Evolutionary conservation across 2,113 vertebrate species (phyloP), one percentile per base, ranked within the genome.

Genomic region (Beaufortia kweichowensis): DNA sequence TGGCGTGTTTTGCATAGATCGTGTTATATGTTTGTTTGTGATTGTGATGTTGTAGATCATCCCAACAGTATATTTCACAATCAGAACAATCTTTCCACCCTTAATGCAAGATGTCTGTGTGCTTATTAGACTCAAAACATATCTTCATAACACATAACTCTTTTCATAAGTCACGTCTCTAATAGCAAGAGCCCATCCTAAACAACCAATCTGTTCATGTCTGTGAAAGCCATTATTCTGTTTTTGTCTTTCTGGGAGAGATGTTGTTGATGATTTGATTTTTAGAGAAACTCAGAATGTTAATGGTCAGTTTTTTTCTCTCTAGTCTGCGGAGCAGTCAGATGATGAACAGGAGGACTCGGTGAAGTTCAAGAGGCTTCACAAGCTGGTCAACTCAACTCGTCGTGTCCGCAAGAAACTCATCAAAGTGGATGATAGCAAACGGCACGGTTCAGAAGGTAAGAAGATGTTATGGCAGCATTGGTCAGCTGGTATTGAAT

Each of bases 321-420:
- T 86, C 75, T 88, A 99, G 96, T 98, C 97, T 85, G 94, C 92
- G 86, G 97, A 99, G 85, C 97, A 95, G 87, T 99, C 97, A 0
- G 97, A 99, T 78, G 97, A 99, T 80, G 97, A 99, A 86, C 93
- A 95, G 0, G 96, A 99, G 86, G 97, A 98, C 85, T 96, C 95
- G 0, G 94, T 97, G 87, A 99, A 98, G 91, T 99, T 99, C 89
- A 97, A 95, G 86, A 91, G 96, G 78, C 92, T 99, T 79, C 97
- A 99, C 90, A 99, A 97, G 85, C 91, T 99, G 90, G 97, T 99
- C 19, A 98, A 95, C 90, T 99, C 97, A 28, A 98, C 96, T 64
- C 96, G 97, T 64, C 93, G 96, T 80, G 96, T 97, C 86, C 92
- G 93, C 80, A 99, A 98, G 89, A 99, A 98, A 84, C 95, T 98